Base-by-base conservation (phyloP, 2,113 vertebrate genomes). In the Haemorhous mexicanus region DNA sequence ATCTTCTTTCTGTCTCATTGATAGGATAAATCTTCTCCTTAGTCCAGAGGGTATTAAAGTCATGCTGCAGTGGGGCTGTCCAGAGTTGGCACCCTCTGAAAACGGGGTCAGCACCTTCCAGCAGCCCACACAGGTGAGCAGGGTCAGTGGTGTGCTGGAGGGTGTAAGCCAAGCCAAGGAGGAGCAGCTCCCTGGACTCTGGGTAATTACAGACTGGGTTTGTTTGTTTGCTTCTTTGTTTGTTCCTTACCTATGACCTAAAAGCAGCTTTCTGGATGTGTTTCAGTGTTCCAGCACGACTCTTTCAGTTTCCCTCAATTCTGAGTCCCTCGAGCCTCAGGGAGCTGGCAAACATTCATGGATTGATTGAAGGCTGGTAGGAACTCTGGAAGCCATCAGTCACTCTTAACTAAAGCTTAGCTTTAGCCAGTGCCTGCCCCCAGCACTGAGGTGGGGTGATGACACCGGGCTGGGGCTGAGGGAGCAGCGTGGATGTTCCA, bases 381-480 rank as follows among this genome's bases (percentile, higher is more conserved):
- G 78, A 39, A 1, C n/a, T 41, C 46, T 11, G 62, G n/a, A 27
- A 86, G 18, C 17, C 37, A 33, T 5, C 22, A 27, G 37, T 18
- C 58, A 35, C 24, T 16, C 10, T 35, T 44, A 82, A 64, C 24
- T 39, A 69, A 50, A 84, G 53, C 53, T 68, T 1, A 10, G 58
- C 73, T 90, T 80, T 41, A 37, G 20, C 6, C 35, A 44, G 10
- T 1, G 59, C 55, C 28, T 93, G 76, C 55, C 47, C 47, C 27
- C 16, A 59, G 82, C 22, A 50, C 55, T 19, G 62, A n/a, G 55
- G 44, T 5, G 74, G 18, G 3, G 64, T 7, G 66, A 5, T 53
- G 83, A 28, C 90, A 50, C n/a, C 0, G 0, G 39, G 79, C 62
- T 43, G 52, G 22, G 66, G 32, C 18, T 16, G 3, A 2, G 37